Conservation (phyloP, 2,797 vertebrate genomes). For the Phoebastria nigripes region DNA sequence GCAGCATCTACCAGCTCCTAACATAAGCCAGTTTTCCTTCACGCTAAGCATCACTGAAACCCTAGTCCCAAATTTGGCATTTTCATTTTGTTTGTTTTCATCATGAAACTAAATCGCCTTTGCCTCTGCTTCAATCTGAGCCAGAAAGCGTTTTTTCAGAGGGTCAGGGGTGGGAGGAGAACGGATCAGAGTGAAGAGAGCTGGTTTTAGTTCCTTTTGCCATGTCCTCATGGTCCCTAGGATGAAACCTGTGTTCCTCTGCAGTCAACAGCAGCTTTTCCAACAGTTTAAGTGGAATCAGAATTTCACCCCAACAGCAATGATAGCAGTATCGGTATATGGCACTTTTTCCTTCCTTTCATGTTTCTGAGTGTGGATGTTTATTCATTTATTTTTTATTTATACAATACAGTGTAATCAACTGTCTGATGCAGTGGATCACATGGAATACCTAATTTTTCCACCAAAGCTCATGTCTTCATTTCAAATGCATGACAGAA, state of each 20-base stretch:
- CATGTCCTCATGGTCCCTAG: background rate
- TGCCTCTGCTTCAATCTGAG: background rate
- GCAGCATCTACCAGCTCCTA: background rate
- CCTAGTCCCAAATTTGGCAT: background rate
- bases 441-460: background rate
- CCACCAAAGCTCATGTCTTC: background rate
- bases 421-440: background rate
- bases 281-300: background rate
- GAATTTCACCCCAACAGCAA: background rate
- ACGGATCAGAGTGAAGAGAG: background rate
- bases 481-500: background rate
- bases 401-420: background rate
- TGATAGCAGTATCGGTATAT: accelerated
- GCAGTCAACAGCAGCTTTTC: background rate
- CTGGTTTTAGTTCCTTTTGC: background rate
- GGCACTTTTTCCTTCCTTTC: background rate
- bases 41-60: background rate
- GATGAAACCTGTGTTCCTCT: background rate
- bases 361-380: background rate
- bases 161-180: background rate
- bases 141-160: background rate
- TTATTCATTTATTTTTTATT: background rate
- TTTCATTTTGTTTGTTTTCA: background rate
- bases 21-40: background rate
- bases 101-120: background rate